Evolutionary conservation across 2,797 vertebrate species (phyloP).

Genomic region (Xenopus petersii): DNA sequence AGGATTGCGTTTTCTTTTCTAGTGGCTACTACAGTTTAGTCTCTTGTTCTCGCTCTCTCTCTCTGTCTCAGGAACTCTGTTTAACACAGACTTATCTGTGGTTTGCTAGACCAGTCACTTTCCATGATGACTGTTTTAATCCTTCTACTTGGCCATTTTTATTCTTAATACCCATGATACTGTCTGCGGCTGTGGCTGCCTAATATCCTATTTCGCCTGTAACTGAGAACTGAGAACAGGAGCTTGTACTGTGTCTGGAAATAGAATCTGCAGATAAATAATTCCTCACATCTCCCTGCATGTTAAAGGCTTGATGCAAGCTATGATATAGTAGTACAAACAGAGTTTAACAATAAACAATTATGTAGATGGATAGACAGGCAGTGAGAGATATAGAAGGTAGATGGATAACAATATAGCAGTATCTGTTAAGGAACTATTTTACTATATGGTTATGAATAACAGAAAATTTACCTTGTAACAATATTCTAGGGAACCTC

Average conservation of each 20-base stretch:
- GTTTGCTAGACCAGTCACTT: not conserved
- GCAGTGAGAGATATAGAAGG: not conserved
- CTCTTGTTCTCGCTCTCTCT: no score
- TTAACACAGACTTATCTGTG: no score
- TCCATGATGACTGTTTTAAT: not conserved
- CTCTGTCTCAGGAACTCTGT: no score
- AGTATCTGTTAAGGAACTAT: no score
- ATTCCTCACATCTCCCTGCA: conserved; percentile 32
- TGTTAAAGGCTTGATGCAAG: conserved; percentile 1
- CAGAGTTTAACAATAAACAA: not conserved
- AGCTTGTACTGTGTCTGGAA: conserved; percentile 30
- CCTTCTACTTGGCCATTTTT: not conserved
- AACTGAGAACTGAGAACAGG: conserved; percentile 38
- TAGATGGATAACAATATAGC: no score
- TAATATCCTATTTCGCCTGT: conserved; percentile 35
- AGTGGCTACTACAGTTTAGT: no score
- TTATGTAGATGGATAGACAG: not conserved
- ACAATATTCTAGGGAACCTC: no score
- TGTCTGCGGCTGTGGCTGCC: not conserved
- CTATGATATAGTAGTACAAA: conserved; percentile 1
- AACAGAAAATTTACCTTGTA: no score
- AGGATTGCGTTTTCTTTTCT: no score
- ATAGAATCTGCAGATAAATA: conserved; percentile 42
- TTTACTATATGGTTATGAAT: no score
- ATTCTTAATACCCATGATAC: not conserved